These are phyloP conservation scores for Plotosus lineatus DNA, from an alignment of 2,113 vertebrate species.

Conservation along the genomic window DNA sequence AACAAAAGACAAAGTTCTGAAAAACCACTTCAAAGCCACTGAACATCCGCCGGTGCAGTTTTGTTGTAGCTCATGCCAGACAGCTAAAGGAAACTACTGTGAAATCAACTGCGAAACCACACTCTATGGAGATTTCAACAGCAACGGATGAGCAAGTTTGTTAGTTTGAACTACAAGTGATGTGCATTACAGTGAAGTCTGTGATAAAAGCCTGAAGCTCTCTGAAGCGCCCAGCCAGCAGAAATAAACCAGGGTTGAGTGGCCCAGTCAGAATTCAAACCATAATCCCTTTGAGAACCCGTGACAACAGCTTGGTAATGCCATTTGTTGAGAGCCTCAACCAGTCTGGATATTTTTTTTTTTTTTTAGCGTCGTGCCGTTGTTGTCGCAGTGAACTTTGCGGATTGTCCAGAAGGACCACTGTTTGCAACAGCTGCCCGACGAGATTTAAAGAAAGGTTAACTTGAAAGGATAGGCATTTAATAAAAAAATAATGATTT, in stretches of 20 bases:
- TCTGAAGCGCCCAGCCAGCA: neutral
- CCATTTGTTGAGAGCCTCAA: neutral
- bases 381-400: neutral
- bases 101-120: conserved; percentile 9
- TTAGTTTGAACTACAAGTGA: conserved; percentile 33
- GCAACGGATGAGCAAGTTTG: conserved; percentile 3
- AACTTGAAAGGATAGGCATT: neutral
- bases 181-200: neutral
- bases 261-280: neutral
- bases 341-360: neutral
- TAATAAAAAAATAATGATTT: neutral
- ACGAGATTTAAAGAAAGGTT: neutral
- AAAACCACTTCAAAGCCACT: neutral
- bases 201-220: conserved; percentile 15
- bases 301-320: neutral
- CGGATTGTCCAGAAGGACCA: neutral
- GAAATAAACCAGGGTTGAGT: neutral
- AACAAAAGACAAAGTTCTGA: neutral
- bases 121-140: conserved; percentile 24
- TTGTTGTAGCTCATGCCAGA: conserved; percentile 2
- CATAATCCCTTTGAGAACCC: neutral
- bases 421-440: neutral
- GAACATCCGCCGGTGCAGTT: neutral
- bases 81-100: conserved; percentile 3
- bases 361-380: too few species aligned